A percentile compares a stretch with the other conserved stretches of the same genome.
Evolutionary conservation across 2,113 vertebrate species (phyloP).

Genomic region (Bubo bubo): DNA sequence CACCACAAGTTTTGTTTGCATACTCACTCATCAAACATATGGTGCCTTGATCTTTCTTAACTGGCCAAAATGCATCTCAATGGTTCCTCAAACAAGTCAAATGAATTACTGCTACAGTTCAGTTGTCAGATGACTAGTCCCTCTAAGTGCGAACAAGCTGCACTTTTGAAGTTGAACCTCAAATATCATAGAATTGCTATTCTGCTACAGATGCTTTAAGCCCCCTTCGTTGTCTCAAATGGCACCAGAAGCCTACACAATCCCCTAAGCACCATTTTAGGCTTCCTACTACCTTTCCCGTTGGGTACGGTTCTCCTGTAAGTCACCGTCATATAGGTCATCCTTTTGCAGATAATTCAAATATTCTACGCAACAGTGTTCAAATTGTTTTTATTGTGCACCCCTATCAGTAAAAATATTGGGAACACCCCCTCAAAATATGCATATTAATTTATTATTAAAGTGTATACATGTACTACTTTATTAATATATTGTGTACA

Average conservation of each 20-base stretch:
- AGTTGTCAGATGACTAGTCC: neutral
- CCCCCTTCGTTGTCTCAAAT: neutral
- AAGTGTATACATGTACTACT: neutral
- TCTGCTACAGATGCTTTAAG: neutral
- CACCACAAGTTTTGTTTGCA: neutral
- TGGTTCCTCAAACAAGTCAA: neutral
- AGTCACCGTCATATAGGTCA: neutral
- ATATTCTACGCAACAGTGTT: neutral
- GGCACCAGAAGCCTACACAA: neutral
- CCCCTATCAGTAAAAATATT: neutral
- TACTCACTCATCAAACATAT: neutral
- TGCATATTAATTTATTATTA: neutral
- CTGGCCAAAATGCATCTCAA: neutral
- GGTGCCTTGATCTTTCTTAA: neutral
- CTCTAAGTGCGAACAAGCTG: neutral
- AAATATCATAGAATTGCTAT: neutral
- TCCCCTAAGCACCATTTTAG: neutral
- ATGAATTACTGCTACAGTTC: neutral
- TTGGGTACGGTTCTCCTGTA: neutral
- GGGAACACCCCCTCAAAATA: neutral
- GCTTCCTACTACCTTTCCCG: neutral
- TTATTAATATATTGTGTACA: neutral
- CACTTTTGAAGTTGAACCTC: neutral
- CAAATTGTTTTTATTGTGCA: neutral
- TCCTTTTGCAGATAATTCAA: neutral